Percentiles rank a stretch among this genome's conserved stretches.
Evolutionary conservation across 2,797 vertebrate genomes (phyloP).

Genomic region (Periparus ater): DNA sequence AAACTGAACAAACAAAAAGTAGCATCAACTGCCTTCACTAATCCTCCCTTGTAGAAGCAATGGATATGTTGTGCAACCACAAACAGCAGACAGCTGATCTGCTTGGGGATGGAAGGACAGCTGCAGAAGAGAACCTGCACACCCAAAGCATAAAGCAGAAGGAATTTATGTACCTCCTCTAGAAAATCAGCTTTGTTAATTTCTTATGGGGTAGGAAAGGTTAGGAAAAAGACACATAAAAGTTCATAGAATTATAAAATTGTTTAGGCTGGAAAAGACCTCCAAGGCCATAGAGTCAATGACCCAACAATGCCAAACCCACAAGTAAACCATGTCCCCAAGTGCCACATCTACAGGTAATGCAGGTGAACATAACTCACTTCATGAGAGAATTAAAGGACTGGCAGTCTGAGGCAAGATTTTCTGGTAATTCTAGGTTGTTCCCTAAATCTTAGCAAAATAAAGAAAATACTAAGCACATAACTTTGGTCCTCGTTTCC

Average conservation of each 20-base stretch:
- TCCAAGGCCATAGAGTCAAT: background rate
- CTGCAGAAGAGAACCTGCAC: background rate
- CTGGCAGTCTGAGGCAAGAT: background rate
- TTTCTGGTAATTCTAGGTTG: background rate
- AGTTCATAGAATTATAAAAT: background rate
- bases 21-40: background rate
- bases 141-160: background rate
- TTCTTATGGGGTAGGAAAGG: background rate
- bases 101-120: background rate
- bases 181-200: background rate
- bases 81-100: background rate
- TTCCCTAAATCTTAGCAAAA: background rate
- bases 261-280: background rate
- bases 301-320: background rate
- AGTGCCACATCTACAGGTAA: rapidly evolving
- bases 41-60: background rate
- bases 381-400: background rate
- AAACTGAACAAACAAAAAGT: background rate
- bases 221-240: background rate
- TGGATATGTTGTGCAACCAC: rapidly evolving
- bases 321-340: rapidly evolving
- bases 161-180: background rate
- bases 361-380: rapidly evolving
- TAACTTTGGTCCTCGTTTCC: background rate
- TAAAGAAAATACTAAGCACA: background rate